These are phyloP conservation scores for Dolichoris vasculosae DNA, from an alignment of 1,140 invertebrate species.

Conservation along the genomic window DNA sequence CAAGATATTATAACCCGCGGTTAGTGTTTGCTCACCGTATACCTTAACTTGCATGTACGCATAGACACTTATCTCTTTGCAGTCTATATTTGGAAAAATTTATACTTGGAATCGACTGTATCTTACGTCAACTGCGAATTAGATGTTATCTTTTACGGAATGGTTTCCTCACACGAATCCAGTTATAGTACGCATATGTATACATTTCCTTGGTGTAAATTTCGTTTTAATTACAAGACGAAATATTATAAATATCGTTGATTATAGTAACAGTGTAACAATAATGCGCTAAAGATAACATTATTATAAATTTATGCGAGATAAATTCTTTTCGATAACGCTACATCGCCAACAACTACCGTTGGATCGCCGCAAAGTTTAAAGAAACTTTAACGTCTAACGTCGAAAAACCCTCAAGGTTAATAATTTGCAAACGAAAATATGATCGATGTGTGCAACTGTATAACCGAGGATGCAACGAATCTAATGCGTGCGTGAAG, in stretches of 20 bases:
- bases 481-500: too few relatives aligned
- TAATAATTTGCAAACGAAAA: too few relatives aligned
- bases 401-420: too few relatives aligned
- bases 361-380: neutral
- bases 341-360: neutral
- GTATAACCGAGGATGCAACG: too few relatives aligned
- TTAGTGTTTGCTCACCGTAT: neutral
- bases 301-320: neutral
- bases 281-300: neutral
- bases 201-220: neutral
- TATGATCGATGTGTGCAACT: too few relatives aligned
- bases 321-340: neutral
- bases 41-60: neutral
- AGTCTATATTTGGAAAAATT: neutral
- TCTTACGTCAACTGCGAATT: neutral
- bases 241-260: neutral
- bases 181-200: neutral
- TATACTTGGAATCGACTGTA: neutral
- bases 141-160: neutral
- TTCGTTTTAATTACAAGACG: neutral
- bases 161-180: neutral
- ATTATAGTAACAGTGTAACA: neutral
- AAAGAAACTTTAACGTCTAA: too few relatives aligned
- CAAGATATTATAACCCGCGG: conserved; percentile 29
- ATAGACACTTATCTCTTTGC: neutral